Evolutionary conservation across 2,113 vertebrate genomes (phyloP).

Genomic region (Phalacrocorax brasilianus): DNA sequence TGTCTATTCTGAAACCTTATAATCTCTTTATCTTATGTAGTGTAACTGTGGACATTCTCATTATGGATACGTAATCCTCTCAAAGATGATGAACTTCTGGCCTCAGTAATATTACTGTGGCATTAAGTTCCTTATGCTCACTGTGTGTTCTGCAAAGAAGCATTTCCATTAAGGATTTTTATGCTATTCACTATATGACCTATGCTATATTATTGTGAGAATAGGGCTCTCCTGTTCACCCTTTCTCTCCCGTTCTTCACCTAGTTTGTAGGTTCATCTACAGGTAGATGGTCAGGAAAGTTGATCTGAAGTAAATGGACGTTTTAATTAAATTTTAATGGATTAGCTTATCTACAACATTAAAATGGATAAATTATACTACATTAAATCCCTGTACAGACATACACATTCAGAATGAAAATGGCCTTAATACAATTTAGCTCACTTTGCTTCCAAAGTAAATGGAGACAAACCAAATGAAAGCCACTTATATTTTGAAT

Average conservation of each 20-base stretch:
- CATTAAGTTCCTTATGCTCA: background rate
- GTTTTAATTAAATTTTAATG: slow-evolving; percentile 8
- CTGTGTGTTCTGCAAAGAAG: background rate
- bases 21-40: background rate
- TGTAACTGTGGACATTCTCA: slow-evolving; percentile 9
- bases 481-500: slow-evolving; percentile 4
- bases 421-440: slow-evolving; percentile 14
- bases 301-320: background rate
- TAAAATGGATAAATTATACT: slow-evolving; percentile 14
- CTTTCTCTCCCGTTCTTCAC: background rate
- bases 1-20: background rate
- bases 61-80: slow-evolving; percentile 35
- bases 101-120: background rate
- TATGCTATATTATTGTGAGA: background rate
- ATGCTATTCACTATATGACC: background rate
- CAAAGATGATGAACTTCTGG: slow-evolving; percentile 5
- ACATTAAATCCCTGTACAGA: background rate
- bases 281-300: background rate
- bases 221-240: background rate
- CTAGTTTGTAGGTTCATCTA: background rate
- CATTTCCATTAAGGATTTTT: slow-evolving; percentile 6
- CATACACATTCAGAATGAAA: slow-evolving; percentile 12
- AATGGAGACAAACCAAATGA: slow-evolving; percentile 20
- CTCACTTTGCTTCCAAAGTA: slow-evolving; percentile 10
- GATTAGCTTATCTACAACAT: background rate